Percentiles rank a stretch among this genome's conserved stretches.
Evolutionary conservation across 2,888 invertebrate genomes (phyloP).

Genomic region (Pseudococcus longispinus): DNA sequence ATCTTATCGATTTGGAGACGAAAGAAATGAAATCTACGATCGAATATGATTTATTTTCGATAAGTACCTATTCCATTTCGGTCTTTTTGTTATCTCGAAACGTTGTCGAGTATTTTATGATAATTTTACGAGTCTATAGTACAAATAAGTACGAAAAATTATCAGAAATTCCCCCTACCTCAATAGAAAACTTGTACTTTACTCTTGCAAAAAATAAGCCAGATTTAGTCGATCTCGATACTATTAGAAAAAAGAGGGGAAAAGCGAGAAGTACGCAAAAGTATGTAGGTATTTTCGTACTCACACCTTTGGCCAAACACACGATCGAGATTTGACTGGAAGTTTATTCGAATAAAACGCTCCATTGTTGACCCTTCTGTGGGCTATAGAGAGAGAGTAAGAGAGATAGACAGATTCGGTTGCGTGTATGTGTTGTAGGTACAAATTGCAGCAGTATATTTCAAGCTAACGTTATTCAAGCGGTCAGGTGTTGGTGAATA

Average conservation of each 20-base stretch:
- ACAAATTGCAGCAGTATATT: neutral
- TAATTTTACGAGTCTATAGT: too few relatives aligned
- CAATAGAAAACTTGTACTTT: too few relatives aligned
- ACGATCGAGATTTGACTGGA: neutral
- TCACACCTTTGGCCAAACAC: neutral
- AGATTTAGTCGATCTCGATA: too few relatives aligned
- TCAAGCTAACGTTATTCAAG: neutral
- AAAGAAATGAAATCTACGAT: neutral
- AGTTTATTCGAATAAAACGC: slow-evolving; percentile 4
- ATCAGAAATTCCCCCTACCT: too few relatives aligned
- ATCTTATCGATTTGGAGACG: neutral
- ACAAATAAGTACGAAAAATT: too few relatives aligned
- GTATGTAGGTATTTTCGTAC: too few relatives aligned
- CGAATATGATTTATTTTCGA: neutral
- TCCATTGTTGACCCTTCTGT: slow-evolving; percentile 18
- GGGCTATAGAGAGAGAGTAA: neutral
- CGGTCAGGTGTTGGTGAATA: slow-evolving; percentile 28
- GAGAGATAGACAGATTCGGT: neutral
- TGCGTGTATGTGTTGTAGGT: neutral
- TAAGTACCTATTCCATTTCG: neutral
- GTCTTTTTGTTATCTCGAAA: too few relatives aligned
- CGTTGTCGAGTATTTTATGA: too few relatives aligned
- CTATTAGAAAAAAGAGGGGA: too few relatives aligned
- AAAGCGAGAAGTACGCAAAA: neutral
- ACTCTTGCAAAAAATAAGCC: too few relatives aligned